Evolutionary conservation across 2,113 vertebrate species (phyloP).

Genomic region (Rhea americana): DNA sequence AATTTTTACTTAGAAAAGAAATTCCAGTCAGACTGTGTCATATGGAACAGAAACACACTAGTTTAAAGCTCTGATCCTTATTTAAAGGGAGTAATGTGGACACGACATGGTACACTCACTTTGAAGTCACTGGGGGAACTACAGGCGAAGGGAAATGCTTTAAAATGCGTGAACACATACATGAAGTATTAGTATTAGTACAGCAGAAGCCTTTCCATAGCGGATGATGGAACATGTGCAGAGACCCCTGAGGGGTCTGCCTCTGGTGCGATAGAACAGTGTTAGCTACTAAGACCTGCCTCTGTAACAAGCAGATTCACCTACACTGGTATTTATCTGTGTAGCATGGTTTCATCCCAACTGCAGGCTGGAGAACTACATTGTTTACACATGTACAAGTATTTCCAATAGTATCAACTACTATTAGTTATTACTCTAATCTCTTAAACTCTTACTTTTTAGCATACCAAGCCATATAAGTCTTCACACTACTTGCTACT

Average conservation of each 20-base stretch:
- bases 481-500: neutral
- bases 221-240: neutral
- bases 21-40: neutral
- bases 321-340: neutral
- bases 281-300: neutral
- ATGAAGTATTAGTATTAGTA: neutral
- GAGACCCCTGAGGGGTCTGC: neutral
- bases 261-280: neutral
- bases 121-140: neutral
- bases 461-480: neutral
- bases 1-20: conserved; percentile 9
- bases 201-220: neutral
- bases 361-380: neutral
- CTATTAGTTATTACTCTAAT: neutral
- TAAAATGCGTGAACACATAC: neutral
- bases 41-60: neutral
- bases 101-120: rapidly evolving
- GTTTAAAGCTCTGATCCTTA: neutral
- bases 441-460: neutral
- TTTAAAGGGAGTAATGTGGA: neutral
- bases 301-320: neutral
- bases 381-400: neutral
- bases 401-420: neutral
- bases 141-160: neutral
- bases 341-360: neutral